Evolutionary conservation across 1,140 invertebrate genomes (phyloP), one percentile per base, ranked within the genome.

Genomic region (Rhopalosiphum maidis): DNA sequence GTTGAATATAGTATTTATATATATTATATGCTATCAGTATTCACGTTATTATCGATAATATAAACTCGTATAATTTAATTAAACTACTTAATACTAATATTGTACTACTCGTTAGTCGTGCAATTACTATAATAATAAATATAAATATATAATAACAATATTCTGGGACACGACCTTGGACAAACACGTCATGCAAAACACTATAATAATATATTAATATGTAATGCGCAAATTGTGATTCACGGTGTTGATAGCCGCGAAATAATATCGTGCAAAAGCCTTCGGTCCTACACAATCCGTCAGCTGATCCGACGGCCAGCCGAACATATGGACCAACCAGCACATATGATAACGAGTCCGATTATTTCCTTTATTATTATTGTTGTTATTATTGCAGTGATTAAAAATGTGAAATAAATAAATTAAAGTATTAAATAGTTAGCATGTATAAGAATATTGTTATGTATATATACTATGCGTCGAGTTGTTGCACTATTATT

Each of bases 321-420:
- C 15, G 60, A 77, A 18, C 30, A 77, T 77, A 77, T 77, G 60
- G 60, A 77, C 60, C 35, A 83, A 83, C 35, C 77, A 83, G 18
- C 35, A 25, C 23, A 41, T 22, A 41, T 85, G 83, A 85, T 85
- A 85, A 85, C 37, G 23, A 41, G 9, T 41, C 60, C 60, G 30
- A 77, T 77, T 77, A 77, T 77, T 85, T 85, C 37, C 83, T 85
- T 85, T 85, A 43, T 85, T 85, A 43, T 85, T 85, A 43, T 85
- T 85, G 83, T 85, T 85, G 83, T 85, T 85, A 23, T 85, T 85
- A 43, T n/a, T 77, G 60, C 60, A 77, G 60, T 77, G 60, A 77
- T 77, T 77, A 77, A 77, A 77, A 77, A 77, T 77, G n/a, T 77
- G 60, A 77, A 68, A 77, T n/a, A 68, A 68, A 68, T 68, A 77